Evolutionary conservation across 2,113 vertebrate species (phyloP).

Genomic region (Peromyscus californicus): DNA sequence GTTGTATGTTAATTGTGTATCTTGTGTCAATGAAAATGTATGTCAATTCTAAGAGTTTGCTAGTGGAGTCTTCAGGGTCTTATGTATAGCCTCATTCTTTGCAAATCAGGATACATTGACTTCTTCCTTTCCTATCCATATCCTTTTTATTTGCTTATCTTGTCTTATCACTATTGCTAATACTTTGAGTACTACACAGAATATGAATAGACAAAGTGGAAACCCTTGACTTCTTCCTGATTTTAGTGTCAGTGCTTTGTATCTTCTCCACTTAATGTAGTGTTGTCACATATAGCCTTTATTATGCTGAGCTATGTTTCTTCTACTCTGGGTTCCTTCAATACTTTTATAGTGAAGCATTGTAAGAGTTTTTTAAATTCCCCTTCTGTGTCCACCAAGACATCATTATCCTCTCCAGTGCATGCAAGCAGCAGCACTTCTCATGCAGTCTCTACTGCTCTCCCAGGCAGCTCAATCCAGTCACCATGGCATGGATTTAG

Average conservation of each 20-base stretch:
- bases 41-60: background rate
- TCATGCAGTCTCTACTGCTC: too few relatives aligned
- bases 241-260: background rate
- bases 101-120: background rate
- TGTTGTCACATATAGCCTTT: background rate
- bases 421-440: background rate
- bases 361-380: background rate
- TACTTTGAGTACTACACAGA: background rate
- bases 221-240: background rate
- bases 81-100: background rate
- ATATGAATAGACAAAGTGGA: background rate
- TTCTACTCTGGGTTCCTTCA: background rate
- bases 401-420: background rate
- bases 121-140: background rate
- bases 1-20: background rate
- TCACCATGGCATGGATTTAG: background rate
- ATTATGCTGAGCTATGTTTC: background rate
- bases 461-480: background rate
- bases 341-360: background rate
- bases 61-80: background rate
- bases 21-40: background rate
- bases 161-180: background rate
- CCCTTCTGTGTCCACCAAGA: background rate
- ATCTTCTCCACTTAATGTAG: background rate
- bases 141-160: background rate